Percentiles rank a stretch among this genome's conserved stretches.
phyloP scores from a whole-genome alignment of 2,888 invertebrate species.

The Blera fallax region DNA sequence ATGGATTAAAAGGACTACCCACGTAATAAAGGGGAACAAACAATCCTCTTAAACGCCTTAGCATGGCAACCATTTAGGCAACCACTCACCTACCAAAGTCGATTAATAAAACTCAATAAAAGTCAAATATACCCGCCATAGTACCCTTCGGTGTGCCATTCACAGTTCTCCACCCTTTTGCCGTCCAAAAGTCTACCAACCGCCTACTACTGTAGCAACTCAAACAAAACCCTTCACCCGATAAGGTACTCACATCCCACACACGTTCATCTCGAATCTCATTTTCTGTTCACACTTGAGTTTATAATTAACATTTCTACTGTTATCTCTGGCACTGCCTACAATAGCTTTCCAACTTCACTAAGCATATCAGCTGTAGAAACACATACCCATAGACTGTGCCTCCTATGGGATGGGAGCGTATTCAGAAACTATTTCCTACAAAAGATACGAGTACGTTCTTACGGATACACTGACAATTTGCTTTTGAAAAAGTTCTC shows the following conservation, averaged over 20 bases:
- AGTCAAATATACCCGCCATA: not conserved
- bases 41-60: not conserved
- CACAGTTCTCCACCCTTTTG: not conserved
- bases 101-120: not conserved
- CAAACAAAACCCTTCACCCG: not conserved
- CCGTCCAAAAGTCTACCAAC: not conserved
- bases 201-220: not conserved
- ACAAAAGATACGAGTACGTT: not conserved
- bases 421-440: not conserved
- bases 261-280: not conserved
- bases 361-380: not conserved
- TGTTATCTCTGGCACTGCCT: constrained; percentile 15
- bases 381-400: not conserved
- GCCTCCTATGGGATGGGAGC: not conserved
- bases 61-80: not conserved
- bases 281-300: not conserved
- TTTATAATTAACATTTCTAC: constrained; percentile 18
- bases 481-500: not conserved
- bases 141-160: not conserved
- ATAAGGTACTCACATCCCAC: constrained; percentile 4
- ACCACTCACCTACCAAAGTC: not conserved
- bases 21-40: not conserved
- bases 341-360: not conserved
- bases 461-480: not conserved
- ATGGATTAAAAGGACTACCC: not conserved